A percentile compares a stretch with the other conserved stretches of the same genome.
phyloP scores from a whole-genome alignment of 1,140 invertebrate genomes.

The Pentalonia nigronervosa region DNA sequence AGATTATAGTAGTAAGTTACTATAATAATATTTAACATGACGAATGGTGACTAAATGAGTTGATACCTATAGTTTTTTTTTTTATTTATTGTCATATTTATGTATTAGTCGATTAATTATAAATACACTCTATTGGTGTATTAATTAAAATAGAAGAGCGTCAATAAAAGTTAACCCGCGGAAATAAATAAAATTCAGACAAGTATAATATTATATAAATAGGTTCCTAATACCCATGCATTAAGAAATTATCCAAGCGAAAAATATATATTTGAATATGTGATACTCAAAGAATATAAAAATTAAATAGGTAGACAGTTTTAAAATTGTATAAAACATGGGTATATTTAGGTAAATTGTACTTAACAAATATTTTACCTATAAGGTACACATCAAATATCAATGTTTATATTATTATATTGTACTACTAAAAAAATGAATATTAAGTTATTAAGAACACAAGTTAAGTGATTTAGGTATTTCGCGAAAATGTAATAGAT shows the following conservation, averaged over 20 bases:
- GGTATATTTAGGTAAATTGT: no score
- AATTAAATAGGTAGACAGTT: no score
- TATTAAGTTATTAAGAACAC: no score
- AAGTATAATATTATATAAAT: not conserved
- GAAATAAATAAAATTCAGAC: not conserved
- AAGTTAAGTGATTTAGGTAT: not conserved
- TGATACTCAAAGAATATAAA: no score
- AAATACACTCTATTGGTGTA: not conserved
- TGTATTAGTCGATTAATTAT: not conserved
- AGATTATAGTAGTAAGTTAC: not conserved
- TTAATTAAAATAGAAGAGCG: not conserved
- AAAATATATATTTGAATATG: no score
- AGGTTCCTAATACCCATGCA: no score
- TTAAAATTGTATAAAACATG: no score
- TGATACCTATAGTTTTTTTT: not conserved
- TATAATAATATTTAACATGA: not conserved
- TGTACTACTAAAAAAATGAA: no score
- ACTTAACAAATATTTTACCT: no score
- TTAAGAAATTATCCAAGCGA: no score
- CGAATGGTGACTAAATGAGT: not conserved
- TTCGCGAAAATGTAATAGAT: not conserved
- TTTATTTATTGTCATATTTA: not conserved
- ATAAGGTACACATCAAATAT: not conserved
- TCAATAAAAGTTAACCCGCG: not conserved
- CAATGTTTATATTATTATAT: not conserved